phyloP scores from a whole-genome alignment of 1,140 invertebrate species.

The Melipona quadrifasciata region DNA sequence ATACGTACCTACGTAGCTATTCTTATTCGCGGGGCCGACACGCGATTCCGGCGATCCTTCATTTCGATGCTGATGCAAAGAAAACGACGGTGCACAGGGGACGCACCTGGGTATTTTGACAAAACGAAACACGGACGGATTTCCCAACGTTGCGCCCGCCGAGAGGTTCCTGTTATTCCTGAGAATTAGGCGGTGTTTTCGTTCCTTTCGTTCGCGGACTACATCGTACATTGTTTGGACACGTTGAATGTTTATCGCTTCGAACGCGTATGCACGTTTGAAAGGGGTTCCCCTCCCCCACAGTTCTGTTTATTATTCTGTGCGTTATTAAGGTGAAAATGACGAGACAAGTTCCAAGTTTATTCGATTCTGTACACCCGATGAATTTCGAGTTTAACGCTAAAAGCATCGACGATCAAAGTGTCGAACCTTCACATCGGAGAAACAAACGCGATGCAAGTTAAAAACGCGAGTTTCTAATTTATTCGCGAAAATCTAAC shows the following conservation, averaged over 20 bases:
- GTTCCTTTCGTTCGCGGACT: not conserved
- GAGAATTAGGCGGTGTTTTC: not conserved
- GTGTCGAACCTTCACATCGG: too few species aligned
- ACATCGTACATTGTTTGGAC: not conserved
- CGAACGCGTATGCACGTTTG: too few species aligned
- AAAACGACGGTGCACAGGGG: not conserved
- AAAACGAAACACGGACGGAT: not conserved
- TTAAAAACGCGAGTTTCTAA: too few species aligned
- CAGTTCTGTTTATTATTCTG: not conserved
- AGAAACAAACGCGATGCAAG: too few species aligned
- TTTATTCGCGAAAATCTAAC: not conserved
- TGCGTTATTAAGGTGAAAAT: not conserved
- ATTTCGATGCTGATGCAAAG: constrained; percentile 20
- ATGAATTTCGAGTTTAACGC: too few species aligned
- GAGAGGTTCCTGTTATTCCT: constrained; percentile 11
- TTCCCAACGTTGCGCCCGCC: not conserved
- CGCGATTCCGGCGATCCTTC: not conserved
- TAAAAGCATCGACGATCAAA: too few species aligned
- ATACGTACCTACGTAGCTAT: not conserved
- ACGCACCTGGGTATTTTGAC: not conserved
- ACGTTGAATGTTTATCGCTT: not conserved
- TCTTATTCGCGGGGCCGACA: not conserved
- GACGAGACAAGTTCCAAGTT: not conserved
- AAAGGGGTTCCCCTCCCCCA: fast-evolving
- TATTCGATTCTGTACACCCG: not conserved